Conservation (phyloP, 2,888 invertebrate genomes). For the Myathropa florea region DNA sequence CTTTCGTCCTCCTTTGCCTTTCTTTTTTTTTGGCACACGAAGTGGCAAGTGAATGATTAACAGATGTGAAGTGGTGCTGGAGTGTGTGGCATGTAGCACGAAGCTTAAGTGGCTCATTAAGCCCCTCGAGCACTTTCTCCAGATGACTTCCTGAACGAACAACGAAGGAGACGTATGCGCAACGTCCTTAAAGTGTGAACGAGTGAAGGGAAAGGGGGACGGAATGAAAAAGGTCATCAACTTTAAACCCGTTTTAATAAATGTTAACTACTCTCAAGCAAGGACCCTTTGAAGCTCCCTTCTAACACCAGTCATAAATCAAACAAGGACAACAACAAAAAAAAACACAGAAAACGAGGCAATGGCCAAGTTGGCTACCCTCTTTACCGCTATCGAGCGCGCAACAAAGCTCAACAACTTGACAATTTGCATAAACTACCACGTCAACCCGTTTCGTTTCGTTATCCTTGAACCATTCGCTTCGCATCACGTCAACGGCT, state of each 20-base stretch:
- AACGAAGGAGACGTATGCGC: neutral
- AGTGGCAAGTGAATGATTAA: slow-evolving; percentile 9
- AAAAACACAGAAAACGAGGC: neutral
- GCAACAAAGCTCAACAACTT: slow-evolving; percentile 48
- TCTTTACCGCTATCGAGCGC: slow-evolving; percentile 22
- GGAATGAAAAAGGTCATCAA: neutral
- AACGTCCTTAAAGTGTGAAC: neutral
- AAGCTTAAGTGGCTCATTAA: slow-evolving; percentile 31
- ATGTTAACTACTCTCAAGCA: slow-evolving; percentile 12
- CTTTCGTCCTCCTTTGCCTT: neutral
- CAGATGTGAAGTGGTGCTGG: neutral
- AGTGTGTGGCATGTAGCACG: slow-evolving; percentile 18
- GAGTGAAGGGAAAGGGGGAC: neutral
- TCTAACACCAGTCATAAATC: slow-evolving; percentile 61
- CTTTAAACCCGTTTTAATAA: slow-evolving; percentile 9
- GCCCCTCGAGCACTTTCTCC: neutral
- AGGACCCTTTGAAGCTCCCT: neutral
- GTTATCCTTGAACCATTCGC: slow-evolving; percentile 55
- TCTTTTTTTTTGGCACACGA: neutral
- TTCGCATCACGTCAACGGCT: slow-evolving; percentile 5
- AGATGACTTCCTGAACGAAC: neutral
- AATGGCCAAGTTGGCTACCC: neutral
- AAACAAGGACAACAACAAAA: neutral
- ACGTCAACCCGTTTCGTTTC: slow-evolving; percentile 63
- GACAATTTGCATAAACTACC: slow-evolving; percentile 64